These are phyloP conservation scores for Cephus pygmeus DNA, from an alignment of 2,888 invertebrate genomes.

Conservation along the genomic window DNA sequence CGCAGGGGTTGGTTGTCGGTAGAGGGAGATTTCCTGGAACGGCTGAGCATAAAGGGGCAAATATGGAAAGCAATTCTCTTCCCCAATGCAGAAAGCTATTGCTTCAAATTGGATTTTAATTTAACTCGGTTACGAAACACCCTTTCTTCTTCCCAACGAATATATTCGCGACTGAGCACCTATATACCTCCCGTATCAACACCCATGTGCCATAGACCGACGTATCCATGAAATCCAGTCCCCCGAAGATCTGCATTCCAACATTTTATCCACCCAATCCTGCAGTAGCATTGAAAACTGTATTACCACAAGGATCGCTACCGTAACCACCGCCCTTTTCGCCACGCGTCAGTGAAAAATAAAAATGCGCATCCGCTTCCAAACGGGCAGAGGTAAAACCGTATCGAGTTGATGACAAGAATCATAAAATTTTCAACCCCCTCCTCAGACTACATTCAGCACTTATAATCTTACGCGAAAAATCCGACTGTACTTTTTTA, in stretches of 20 bases:
- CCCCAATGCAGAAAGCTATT: conserved; percentile 30
- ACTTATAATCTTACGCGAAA: no score
- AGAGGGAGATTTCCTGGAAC: neutral
- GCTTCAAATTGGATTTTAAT: conserved; percentile 44
- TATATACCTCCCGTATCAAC: neutral
- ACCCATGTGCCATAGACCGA: neutral
- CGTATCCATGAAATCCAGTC: neutral
- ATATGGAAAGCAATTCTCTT: conserved; percentile 33
- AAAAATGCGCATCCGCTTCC: neutral
- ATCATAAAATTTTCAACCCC: neutral
- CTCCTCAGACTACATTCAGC: neutral
- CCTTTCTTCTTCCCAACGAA: conserved; percentile 5
- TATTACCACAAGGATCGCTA: neutral
- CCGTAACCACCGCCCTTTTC: neutral
- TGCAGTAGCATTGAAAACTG: neutral
- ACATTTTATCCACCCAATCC: neutral
- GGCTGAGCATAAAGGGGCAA: conserved; percentile 15
- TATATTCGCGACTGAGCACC: neutral
- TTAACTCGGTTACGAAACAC: conserved; percentile 32
- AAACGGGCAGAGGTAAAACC: neutral
- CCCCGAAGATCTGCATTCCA: neutral
- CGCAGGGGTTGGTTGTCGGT: neutral
- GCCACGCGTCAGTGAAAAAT: neutral
- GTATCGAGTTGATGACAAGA: neutral
- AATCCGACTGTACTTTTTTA: neutral